Evolutionary conservation across 2,113 vertebrate species (phyloP).

Genomic region (Asarcornis scutulata): DNA sequence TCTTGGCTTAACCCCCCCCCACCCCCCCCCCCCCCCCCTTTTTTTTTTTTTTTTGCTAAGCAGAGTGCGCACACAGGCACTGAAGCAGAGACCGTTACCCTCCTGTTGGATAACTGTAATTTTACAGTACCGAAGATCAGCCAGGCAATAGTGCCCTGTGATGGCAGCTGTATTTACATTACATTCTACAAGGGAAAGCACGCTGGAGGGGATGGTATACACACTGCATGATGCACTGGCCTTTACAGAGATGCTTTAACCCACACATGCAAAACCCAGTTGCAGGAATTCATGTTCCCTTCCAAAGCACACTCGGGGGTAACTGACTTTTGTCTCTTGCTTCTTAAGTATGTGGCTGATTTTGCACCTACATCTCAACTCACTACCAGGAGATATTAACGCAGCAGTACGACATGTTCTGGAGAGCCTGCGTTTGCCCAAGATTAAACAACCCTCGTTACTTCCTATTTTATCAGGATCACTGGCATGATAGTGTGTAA

Average conservation of each 20-base stretch:
- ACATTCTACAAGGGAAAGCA: background rate
- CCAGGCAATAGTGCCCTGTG: background rate
- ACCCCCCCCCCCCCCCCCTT: background rate
- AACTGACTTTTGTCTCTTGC: constrained; percentile 18
- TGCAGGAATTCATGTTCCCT: constrained; percentile 18
- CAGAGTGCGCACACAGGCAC: background rate
- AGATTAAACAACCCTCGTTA: background rate
- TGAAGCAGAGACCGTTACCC: background rate
- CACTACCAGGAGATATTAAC: background rate
- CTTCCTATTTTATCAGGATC: background rate
- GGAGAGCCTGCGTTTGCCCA: background rate
- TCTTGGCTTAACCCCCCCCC: no score
- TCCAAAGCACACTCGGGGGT: background rate
- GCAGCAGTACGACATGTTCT: accelerated
- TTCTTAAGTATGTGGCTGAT: background rate
- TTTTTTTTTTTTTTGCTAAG: background rate
- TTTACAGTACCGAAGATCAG: constrained; percentile 53
- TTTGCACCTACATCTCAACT: background rate
- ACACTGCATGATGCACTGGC: background rate
- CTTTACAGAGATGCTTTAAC: constrained; percentile 9
- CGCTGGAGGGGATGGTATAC: background rate
- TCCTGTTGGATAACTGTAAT: background rate
- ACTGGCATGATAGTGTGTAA: background rate
- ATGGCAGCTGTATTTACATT: constrained; percentile 64
- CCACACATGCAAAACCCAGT: background rate